Conservation (phyloP, 2,888 invertebrate species). For the Loripinus fragilis region DNA sequence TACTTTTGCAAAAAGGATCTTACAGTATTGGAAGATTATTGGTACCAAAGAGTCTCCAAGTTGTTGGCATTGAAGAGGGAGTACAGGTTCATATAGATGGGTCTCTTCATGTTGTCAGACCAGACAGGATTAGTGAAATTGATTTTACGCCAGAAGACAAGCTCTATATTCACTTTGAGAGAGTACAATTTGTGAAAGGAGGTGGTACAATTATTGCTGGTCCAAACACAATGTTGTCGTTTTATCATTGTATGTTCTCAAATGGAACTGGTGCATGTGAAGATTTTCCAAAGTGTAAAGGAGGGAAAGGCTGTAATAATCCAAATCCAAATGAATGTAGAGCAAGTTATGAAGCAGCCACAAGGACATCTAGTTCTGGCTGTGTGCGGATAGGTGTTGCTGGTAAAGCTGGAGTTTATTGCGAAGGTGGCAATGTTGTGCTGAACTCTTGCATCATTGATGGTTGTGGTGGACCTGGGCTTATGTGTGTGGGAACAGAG, state of each 20-base stretch:
- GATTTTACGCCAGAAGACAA: slow-evolving; percentile 4
- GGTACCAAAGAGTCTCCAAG: slow-evolving; percentile 27
- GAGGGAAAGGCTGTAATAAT: slow-evolving; percentile 23
- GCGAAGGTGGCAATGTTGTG: slow-evolving; percentile 21
- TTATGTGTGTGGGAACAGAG: slow-evolving; percentile 21
- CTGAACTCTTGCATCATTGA: slow-evolving; percentile 40
- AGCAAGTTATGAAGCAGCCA: not conserved
- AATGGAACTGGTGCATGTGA: slow-evolving; percentile 31
- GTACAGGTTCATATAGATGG: slow-evolving; percentile 22
- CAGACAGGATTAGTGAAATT: not conserved
- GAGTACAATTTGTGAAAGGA: slow-evolving; percentile 25
- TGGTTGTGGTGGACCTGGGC: slow-evolving; percentile 44
- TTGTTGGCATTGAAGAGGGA: slow-evolving; percentile 43
- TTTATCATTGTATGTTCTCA: slow-evolving; percentile 33
- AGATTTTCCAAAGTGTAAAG: slow-evolving; percentile 18
- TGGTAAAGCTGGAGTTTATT: slow-evolving; percentile 32
- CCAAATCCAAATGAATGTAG: not conserved
- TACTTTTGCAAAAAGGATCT: slow-evolving; percentile 29
- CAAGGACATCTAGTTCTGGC: not conserved
- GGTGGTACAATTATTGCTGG: slow-evolving; percentile 14
- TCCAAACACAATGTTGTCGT: slow-evolving; percentile 12
- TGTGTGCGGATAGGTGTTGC: slow-evolving; percentile 3
- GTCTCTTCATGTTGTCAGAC: not conserved
- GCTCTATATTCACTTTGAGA: slow-evolving; percentile 44
- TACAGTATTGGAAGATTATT: slow-evolving; percentile 1